Evolutionary conservation across 2,888 invertebrate species (phyloP), one percentile per base, ranked within the genome.

Genomic region (Oegoconia quadripuncta): DNA sequence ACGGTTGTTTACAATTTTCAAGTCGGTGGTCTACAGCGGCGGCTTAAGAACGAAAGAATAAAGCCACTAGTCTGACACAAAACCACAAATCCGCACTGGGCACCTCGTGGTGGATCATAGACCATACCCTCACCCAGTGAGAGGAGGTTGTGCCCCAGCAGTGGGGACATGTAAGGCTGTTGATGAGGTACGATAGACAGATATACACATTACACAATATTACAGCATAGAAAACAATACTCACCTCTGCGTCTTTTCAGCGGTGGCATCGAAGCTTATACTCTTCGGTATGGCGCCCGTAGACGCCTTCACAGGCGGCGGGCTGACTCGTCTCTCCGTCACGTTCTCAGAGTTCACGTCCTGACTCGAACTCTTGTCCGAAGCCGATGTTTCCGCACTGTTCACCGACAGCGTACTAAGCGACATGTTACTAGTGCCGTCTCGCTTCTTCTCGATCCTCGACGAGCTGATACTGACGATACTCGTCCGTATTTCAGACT

Each of bases 241-340:
- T 46, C 2, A 87, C 80, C 92, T 91, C 56, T 93, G 93, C 1
- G 91, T 91, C 53, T 95, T 93, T 64, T 95, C 95, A 0, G 96
- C 95, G 1, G 95, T 95, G 68, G 95, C 94, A 76, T 97, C 96
- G 59, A 96, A 96, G 69, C 95, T 96, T 56, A 96, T 96, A 62
- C 95, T 96, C 78, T 97, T 97, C 1, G 96, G 95, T 59, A 97
- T 96, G 1, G 96, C 95, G 0, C 96, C 96, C 0, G 94, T 94
- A 13, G 89, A 86, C 2, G 50, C 50, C 60, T 74, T 76, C 7
- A 50, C 47, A 0, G 86, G 72, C 42, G 88, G 84, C 42, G 88
- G 84, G 23, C 79, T 78, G 18, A 84, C 69, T 1, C 83, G 48
- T 1, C 84, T 48, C 59, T 86, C 87, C 4, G 87, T 86, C 46